Evolutionary conservation across 2,797 vertebrate species (phyloP).

Genomic region (Bufotes viridis): DNA sequence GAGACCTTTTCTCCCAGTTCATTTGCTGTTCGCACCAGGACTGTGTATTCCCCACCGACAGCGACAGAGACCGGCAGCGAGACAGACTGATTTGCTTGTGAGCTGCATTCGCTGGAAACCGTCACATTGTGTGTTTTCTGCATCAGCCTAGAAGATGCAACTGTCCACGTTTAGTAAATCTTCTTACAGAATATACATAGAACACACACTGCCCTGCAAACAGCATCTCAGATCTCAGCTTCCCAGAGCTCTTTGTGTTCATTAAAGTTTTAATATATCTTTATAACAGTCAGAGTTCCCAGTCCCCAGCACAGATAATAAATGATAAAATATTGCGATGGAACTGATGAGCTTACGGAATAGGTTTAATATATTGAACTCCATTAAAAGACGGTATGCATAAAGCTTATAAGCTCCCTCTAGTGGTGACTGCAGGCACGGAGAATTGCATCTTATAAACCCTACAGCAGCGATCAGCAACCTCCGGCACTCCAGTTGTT

Average conservation of each 20-base stretch:
- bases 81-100: not conserved
- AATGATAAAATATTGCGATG: not conserved
- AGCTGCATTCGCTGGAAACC: not conserved
- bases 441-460: not conserved
- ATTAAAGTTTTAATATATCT: no score
- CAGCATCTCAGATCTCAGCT: not conserved
- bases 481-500: no score
- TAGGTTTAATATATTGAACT: not conserved
- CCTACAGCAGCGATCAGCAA: no score
- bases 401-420: not conserved
- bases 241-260: no score
- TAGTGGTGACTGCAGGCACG: not conserved
- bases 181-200: not conserved
- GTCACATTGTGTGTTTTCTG: not conserved
- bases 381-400: not conserved
- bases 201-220: not conserved
- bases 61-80: slow-evolving; percentile 67
- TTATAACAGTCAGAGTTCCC: no score
- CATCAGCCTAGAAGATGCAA: slow-evolving; percentile 20
- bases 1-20: slow-evolving; percentile 77
- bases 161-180: no score
- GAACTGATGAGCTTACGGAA: not conserved
- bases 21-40: slow-evolving; percentile 75
- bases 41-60: slow-evolving; percentile 71
- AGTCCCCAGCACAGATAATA: not conserved